Evolutionary conservation across 2,797 vertebrate species (phyloP).

Genomic region (Huso huso): DNA sequence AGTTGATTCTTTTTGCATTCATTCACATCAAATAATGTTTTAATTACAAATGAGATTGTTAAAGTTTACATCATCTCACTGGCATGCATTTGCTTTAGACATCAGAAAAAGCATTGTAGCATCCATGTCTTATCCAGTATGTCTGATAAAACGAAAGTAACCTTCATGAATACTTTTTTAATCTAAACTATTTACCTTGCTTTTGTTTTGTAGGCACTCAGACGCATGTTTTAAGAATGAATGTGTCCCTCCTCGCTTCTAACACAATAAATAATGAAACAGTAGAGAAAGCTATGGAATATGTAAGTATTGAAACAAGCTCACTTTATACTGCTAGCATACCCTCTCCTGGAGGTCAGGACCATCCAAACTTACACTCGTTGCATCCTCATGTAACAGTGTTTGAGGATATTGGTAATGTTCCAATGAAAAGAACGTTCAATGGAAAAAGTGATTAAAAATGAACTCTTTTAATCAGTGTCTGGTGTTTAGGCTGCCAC

Average conservation of each 20-base stretch:
- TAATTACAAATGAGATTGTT: background rate
- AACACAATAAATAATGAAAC: background rate
- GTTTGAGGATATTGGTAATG: background rate
- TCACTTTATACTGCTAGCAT: background rate
- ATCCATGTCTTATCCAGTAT: too few relatives aligned
- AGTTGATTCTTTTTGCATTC: background rate
- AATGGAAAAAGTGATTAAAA: background rate
- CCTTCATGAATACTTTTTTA: background rate
- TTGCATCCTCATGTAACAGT: too few relatives aligned
- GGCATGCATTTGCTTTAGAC: background rate
- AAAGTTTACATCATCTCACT: background rate
- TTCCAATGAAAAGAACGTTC: background rate
- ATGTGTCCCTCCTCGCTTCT: background rate
- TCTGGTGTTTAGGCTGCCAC: background rate
- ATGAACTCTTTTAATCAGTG: background rate
- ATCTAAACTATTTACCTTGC: background rate
- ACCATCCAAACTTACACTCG: too few relatives aligned
- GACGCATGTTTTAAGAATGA: background rate
- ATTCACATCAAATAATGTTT: background rate
- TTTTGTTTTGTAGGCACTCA: background rate
- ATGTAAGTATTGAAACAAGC: background rate
- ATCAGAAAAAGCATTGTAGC: background rate
- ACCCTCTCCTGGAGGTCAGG: too few relatives aligned
- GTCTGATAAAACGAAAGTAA: background rate
- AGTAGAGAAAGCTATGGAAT: background rate